Conservation (phyloP, 2,888 invertebrate species). For the Pseudococcus jackbeardsleyi region DNA sequence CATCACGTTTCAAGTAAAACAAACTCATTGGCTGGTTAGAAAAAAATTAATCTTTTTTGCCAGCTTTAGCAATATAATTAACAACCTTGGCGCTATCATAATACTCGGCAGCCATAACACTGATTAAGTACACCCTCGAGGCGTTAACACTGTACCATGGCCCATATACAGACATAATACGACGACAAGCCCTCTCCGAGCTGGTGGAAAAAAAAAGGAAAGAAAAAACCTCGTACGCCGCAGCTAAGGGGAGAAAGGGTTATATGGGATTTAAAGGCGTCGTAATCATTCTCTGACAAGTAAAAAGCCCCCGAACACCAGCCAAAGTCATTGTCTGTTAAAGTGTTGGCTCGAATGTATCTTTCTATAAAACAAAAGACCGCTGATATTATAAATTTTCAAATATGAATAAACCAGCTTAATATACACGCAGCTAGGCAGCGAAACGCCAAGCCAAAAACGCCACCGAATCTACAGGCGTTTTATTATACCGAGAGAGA, state of each 20-base stretch:
- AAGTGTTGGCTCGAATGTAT: constrained; percentile 46
- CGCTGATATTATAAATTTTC: constrained; percentile 36
- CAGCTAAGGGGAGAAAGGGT: background rate
- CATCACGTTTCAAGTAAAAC: background rate
- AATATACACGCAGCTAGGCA: background rate
- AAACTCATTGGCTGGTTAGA: background rate
- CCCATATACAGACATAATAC: background rate
- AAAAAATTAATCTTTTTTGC: constrained; percentile 5
- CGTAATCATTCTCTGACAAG: constrained; percentile 49
- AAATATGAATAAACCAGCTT: constrained; percentile 42
- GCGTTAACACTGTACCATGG: background rate
- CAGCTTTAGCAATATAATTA: constrained; percentile 20
- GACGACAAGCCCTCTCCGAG: background rate
- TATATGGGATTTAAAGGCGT: constrained; percentile 48
- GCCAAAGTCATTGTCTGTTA: constrained; percentile 45
- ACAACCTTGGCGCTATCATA: constrained; percentile 19
- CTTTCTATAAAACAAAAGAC: constrained; percentile 28
- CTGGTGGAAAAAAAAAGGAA: background rate
- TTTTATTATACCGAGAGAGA: background rate
- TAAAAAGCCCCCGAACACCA: constrained; percentile 41
- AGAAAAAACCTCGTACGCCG: background rate
- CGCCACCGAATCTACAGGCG: constrained; percentile 5
- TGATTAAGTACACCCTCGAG: constrained; percentile 53
- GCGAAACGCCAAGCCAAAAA: background rate
- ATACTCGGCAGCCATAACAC: constrained; percentile 6